Conservation (phyloP, 2,113 vertebrate genomes). For the Sander vitreus region DNA sequence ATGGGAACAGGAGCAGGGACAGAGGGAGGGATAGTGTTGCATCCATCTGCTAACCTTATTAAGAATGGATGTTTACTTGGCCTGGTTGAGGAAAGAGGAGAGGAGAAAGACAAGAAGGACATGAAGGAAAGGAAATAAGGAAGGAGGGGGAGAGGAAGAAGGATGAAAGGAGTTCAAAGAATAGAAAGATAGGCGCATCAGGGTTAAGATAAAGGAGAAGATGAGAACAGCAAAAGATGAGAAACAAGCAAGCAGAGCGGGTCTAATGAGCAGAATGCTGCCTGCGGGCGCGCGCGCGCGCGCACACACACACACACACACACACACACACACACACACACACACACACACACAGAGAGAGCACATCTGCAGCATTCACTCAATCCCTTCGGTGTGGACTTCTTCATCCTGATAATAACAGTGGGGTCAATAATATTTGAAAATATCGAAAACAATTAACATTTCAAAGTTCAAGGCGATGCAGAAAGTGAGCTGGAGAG, state of each 20-base stretch:
- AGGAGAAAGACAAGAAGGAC: neutral
- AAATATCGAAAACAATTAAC: constrained; percentile 64
- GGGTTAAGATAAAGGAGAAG: constrained; percentile 44
- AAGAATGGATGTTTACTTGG: constrained; percentile 51
- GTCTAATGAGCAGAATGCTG: constrained; percentile 45
- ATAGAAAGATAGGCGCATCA: constrained; percentile 12
- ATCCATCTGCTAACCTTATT: constrained; percentile 58
- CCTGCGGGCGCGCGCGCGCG: neutral
- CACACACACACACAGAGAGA: constrained; percentile 5
- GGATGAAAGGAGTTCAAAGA: constrained; percentile 32
- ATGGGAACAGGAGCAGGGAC: constrained; percentile 3
- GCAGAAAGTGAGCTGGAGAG: constrained; percentile 17
- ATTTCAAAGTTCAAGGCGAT: constrained; percentile 63
- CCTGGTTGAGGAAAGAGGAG: constrained; percentile 18
- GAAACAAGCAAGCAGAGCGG: constrained; percentile 23
- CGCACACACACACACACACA: neutral
- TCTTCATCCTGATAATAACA: constrained; percentile 24
- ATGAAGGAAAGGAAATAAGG: constrained; percentile 7
- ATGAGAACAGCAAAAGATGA: neutral
- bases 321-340: neutral
- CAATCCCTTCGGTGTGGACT: constrained; percentile 30
- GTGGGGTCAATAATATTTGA: constrained; percentile 52
- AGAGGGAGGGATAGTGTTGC: neutral
- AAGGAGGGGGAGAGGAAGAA: neutral
- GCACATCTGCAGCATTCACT: constrained; percentile 4